Evolutionary conservation across 2,113 vertebrate genomes (phyloP).

Genomic region (Crotophaga sulcirostris): DNA sequence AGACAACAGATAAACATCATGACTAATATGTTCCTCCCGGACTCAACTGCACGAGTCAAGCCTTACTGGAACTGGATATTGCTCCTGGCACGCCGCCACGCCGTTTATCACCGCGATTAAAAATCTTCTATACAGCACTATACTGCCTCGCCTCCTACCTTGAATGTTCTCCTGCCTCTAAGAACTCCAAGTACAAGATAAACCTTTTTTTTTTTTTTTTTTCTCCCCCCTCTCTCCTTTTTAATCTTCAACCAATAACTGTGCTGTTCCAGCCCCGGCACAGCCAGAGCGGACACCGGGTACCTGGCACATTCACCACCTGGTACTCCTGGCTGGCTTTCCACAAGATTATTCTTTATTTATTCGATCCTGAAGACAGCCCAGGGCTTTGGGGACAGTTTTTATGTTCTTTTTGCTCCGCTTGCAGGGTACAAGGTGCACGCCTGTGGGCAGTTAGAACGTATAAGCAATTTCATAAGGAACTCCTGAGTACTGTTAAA

Average conservation of each 20-base stretch:
- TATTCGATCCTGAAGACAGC: background rate
- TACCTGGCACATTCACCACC: slow-evolving; percentile 43
- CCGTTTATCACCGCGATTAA: slow-evolving; percentile 15
- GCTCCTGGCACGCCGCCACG: background rate
- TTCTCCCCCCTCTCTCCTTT: background rate
- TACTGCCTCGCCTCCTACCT: background rate
- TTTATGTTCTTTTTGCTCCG: background rate
- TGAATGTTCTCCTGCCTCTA: background rate
- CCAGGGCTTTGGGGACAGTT: background rate
- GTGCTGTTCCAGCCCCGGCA: background rate
- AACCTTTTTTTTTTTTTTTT: background rate
- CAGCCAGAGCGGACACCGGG: background rate
- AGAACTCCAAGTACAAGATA: slow-evolving; percentile 51
- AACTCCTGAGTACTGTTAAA: background rate
- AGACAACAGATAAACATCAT: slow-evolving; percentile 56
- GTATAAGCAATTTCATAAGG: background rate
- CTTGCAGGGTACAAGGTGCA: background rate
- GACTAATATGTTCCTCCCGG: slow-evolving; percentile 48
- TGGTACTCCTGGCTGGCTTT: slow-evolving; percentile 27
- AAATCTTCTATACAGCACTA: background rate
- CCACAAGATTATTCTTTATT: background rate
- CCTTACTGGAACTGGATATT: slow-evolving; percentile 54
- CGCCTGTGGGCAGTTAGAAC: background rate
- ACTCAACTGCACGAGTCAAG: slow-evolving; percentile 39
- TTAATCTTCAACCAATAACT: slow-evolving; percentile 5